Base-by-base conservation (phyloP, 2,797 vertebrate genomes). In the Buphagus erythrorhynchus region DNA sequence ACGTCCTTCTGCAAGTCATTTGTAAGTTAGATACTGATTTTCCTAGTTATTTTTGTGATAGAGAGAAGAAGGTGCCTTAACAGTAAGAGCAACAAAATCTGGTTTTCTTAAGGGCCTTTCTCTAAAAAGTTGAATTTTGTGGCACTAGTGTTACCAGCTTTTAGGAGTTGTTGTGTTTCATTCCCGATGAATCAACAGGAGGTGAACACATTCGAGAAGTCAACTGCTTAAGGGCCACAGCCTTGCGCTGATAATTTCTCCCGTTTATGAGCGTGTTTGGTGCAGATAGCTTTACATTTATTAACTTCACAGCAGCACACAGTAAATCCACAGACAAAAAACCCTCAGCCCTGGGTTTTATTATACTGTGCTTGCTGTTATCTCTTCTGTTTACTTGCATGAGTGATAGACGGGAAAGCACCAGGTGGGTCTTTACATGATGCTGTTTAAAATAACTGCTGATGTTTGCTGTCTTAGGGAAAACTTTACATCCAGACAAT, bases 311-410 rank as follows among this genome's bases (percentile, higher is more conserved):
- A 63, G 73, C 79, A 95, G 35, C n/a, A 42, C 36, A 25, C 16
- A 25, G 45, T 74, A 86, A 95, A 94, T 55, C 72, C 43, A 36
- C 28, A 73, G 68, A 76, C 63, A 42, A 73, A 91, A 66, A 63
- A 62, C 0, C 0, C 28, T 77, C n/a, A n/a, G 36, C 57, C 68
- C 49, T 81, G 55, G 25, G 18, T 75, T 89, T 89, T 87, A 54
- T 57, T 91, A 4, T 38, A 5, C 54, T 3, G 0, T 67, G 45
- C 22, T 90, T 83, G 45, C 65, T 84, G 46, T 84, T 86, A 65
- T 24, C 62, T 52, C 35, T 81, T 45, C 61, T 63, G 31, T 78
- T 92, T 68, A 18, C 61, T 81, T 81, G 22, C 66, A 11, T 81
- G 59, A 31, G 43, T 63, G 79, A 17, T 52, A 62, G 63, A 67